Base-by-base conservation (phyloP, 2,113 vertebrate genomes). In the Cryptomyrus ogoouensis region DNA sequence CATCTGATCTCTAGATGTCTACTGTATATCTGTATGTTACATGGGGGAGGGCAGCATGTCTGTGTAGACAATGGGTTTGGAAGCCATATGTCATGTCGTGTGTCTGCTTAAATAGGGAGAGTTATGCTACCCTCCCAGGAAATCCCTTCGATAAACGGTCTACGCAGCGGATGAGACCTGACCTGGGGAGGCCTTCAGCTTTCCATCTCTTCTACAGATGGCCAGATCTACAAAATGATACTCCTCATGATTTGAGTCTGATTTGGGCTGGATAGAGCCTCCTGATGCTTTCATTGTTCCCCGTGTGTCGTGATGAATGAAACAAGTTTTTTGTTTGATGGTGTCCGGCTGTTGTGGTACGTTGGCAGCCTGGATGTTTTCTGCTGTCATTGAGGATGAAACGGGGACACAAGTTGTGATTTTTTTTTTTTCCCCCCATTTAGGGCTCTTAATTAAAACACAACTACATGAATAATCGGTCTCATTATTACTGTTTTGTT, bases 381-480 rank as follows among this genome's bases (percentile, higher is more conserved):
- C 88, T 56, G 74, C 50, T 83, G 12, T 35, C 24, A 27, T 83
- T 12, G 35, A 52, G 39, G 53, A 49, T 35, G 39, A 17, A 42
- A 47, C 7, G 24, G 12, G 53, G 56, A n/a, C 42, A 1, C 56
- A 27, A 13, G 35, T 44, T 10, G 39, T 21, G 35, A 47, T 83
- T 74, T 35, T 39, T 27, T 70, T 77, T 15, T 49, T 47, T 0
- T 0, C 3, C 5, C 27, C 8, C 46, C 50, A 39, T 42, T 17
- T 77, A 77, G 74, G 74, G 74, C 74, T 42, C 83, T 84, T 44
- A 84, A 84, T 84, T 84, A 84, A 84, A 84, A 84, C 83, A 46
- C 19, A 84, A n/a, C 21, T n/a, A 46, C 17, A 13, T 47, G 19
- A 47, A n/a, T 46, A n/a, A 47, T 84, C 39, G 3, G 39, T 84